These are phyloP conservation scores for Rhaphigaster nebulosa DNA, from an alignment of 2,888 invertebrate genomes.

Conservation along the genomic window DNA sequence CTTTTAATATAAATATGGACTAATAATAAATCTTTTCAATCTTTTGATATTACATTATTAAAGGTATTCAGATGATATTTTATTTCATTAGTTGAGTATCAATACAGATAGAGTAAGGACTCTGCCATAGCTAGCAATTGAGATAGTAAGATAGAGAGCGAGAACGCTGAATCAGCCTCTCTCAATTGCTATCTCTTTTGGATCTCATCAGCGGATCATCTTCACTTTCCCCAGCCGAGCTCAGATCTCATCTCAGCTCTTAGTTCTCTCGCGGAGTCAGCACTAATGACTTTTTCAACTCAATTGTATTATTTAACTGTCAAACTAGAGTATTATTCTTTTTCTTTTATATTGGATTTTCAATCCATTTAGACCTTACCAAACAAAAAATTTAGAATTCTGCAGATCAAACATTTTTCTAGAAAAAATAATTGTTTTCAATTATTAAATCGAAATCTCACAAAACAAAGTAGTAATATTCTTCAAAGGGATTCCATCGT, in stretches of 20 bases:
- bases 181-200: not conserved
- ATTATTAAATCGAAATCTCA: too few species aligned
- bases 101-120: not conserved
- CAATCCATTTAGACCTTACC: too few species aligned
- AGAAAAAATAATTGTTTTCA: too few species aligned
- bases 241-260: not conserved
- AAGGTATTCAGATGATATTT: too few species aligned
- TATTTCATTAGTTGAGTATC: not conserved
- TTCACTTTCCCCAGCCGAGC: not conserved
- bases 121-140: not conserved
- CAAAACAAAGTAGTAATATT: too few species aligned
- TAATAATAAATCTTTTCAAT: too few species aligned
- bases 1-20: too few species aligned
- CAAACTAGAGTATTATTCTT: not conserved
- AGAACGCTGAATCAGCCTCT: not conserved
- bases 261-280: not conserved
- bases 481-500: too few species aligned
- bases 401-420: too few species aligned
- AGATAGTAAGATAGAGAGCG: not conserved
- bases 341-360: not conserved
- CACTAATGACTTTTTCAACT: not conserved
- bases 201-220: slow-evolving; percentile 1
- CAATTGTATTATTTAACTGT: not conserved
- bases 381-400: too few species aligned
- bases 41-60: too few species aligned